Conservation (phyloP, 1,140 invertebrate species). For the Trichoplusia ni region DNA sequence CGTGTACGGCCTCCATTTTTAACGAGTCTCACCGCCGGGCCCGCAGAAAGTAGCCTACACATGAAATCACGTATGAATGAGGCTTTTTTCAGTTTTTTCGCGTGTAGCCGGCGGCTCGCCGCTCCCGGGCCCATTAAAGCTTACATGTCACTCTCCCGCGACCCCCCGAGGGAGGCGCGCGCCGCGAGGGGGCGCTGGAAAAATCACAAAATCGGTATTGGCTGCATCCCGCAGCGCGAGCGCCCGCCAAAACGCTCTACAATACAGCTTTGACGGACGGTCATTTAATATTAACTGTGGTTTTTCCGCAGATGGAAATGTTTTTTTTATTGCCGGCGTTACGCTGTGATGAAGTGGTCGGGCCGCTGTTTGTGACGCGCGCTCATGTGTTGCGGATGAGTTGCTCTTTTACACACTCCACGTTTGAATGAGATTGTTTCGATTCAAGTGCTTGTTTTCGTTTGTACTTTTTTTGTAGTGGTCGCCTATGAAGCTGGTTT, state of each 20-base stretch:
- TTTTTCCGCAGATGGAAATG: slow-evolving; percentile 80
- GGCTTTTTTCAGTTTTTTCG: slow-evolving; percentile 78
- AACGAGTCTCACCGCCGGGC: slow-evolving; percentile 72
- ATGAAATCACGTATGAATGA: slow-evolving; percentile 81
- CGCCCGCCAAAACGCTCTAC: slow-evolving; percentile 63
- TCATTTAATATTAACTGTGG: slow-evolving; percentile 82
- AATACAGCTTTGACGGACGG: slow-evolving; percentile 79
- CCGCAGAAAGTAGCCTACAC: slow-evolving; percentile 79
- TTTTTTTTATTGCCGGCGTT: slow-evolving; percentile 77
- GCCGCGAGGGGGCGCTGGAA: slow-evolving; percentile 45
- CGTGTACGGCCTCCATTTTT: slow-evolving; percentile 77
- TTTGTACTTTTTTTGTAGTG: slow-evolving; percentile 32
- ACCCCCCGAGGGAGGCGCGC: slow-evolving; percentile 29
- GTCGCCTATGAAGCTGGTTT: slow-evolving; percentile 2
- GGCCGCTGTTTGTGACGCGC: slow-evolving; percentile 74
- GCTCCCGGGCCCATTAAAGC: slow-evolving; percentile 77
- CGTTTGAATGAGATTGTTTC: slow-evolving; percentile 65
- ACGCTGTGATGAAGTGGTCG: slow-evolving; percentile 78
- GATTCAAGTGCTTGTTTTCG: slow-evolving; percentile 63
- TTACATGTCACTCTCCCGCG: slow-evolving; percentile 75
- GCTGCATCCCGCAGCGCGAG: slow-evolving; percentile 70
- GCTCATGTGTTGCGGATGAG: slow-evolving; percentile 70
- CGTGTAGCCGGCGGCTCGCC: slow-evolving; percentile 73
- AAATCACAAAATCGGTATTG: slow-evolving; percentile 80
- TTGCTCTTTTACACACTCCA: slow-evolving; percentile 71